Conservation (phyloP, 2,888 invertebrate species). For the Apodemia duryi region DNA sequence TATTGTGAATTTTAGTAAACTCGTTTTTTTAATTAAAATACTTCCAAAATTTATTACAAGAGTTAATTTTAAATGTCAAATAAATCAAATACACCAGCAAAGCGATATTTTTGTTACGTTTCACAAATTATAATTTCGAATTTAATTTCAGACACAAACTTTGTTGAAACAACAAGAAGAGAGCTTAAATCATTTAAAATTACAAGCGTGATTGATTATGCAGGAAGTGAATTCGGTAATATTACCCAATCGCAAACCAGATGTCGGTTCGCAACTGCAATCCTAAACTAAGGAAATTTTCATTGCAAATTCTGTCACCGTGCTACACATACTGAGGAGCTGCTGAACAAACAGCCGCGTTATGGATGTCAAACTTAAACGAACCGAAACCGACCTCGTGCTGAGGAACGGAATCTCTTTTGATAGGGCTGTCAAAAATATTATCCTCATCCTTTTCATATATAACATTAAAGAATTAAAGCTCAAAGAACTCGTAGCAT, state of each 20-base stretch:
- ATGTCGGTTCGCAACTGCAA: conserved; percentile 63
- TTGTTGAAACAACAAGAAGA: conserved; percentile 21
- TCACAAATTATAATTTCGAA: neutral
- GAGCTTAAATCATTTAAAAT: conserved; percentile 25
- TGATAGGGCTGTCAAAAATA: conserved; percentile 33
- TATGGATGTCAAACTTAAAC: conserved; percentile 76
- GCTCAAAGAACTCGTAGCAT: no score
- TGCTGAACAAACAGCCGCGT: conserved; percentile 65
- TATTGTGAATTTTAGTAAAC: no score
- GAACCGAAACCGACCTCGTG: conserved; percentile 69
- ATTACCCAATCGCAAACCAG: conserved; percentile 46
- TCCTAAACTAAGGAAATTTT: conserved; percentile 68
- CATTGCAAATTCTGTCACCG: conserved; percentile 74
- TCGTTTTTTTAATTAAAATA: no score
- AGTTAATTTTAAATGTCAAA: no score
- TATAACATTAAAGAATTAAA: no score
- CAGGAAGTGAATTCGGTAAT: conserved; percentile 34
- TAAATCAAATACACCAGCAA: neutral
- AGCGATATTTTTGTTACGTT: neutral
- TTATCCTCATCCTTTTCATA: neutral
- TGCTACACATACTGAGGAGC: conserved; percentile 54
- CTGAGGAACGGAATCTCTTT: conserved; percentile 38
- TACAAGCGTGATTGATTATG: conserved; percentile 28
- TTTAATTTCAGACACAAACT: neutral
- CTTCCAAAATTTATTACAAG: no score